Evolutionary conservation across 1,140 invertebrate genomes (phyloP).

Genomic region (Pemphigus obesinymphae): DNA sequence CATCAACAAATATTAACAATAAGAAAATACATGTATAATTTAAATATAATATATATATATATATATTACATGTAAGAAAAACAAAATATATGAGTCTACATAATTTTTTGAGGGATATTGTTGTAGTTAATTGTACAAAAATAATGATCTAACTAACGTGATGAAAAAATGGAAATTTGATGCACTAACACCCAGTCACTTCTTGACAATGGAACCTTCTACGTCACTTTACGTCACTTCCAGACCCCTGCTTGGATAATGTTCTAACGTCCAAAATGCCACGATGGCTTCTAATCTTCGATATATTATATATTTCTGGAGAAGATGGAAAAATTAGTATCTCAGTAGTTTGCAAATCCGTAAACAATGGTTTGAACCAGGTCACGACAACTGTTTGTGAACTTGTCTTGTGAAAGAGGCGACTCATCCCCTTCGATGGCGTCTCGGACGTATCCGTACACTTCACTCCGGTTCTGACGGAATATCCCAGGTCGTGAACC

Average conservation of each 20-base stretch:
- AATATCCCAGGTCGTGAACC: conserved; percentile 5
- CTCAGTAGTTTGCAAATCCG: conserved; percentile 46
- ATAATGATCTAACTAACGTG: too few species aligned
- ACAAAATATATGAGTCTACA: too few species aligned
- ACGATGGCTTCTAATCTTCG: conserved; percentile 43
- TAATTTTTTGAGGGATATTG: too few species aligned
- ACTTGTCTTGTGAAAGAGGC: conserved; percentile 15
- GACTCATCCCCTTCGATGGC: too few species aligned
- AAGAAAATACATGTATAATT: too few species aligned
- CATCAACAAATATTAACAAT: too few species aligned
- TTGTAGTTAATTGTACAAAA: too few species aligned
- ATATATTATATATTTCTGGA: conserved; percentile 46
- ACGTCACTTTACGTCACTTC: conserved; percentile 28
- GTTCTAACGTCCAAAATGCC: conserved; percentile 42
- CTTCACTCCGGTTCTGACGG: conserved; percentile 35
- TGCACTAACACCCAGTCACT: conserved; percentile 48
- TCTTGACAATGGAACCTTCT: conserved; percentile 45
- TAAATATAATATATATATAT: too few species aligned
- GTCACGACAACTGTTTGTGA: not conserved
- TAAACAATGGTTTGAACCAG: conserved; percentile 45
- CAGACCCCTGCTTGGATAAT: conserved; percentile 8
- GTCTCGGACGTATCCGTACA: not conserved
- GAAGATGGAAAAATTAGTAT: conserved; percentile 47
- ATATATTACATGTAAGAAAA: too few species aligned
- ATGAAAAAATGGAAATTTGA: too few species aligned